Evolutionary conservation across 1,140 invertebrate species (phyloP), one percentile per base, ranked within the genome.

Genomic region (Bombus superbus): DNA sequence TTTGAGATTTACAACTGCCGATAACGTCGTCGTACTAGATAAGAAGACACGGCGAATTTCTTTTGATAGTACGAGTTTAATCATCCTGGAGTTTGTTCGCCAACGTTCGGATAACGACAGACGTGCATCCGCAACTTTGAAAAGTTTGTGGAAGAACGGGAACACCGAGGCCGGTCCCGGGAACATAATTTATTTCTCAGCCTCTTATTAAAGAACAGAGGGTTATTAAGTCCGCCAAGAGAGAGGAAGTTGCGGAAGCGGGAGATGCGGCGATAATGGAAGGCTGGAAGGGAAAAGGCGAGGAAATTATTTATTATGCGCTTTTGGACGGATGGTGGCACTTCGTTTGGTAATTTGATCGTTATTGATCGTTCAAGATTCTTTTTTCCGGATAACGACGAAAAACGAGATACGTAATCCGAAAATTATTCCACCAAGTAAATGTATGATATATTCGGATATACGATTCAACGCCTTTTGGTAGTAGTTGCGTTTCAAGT

Each of bases 101-200:
- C 38, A 32, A 44, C 9, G 25, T 13, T 38, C 18, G 53, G 53
- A n/a, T 13, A 59, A 10, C n/a, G 73, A 28, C 73, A 57, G 47
- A 35, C 38, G 38, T 42, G 59, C n/a, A 25, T 44, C 28, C 59
- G 40, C n/a, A 62, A 77, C 6, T 78, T 79, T 38, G 77, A 68
- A 64, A 78, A 64, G 35, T 66, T 64, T n/a, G 18, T 3, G 28
- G 6, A 68, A 10, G 59, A 38, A 35, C 22, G 10, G 38, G 57
- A 64, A 40, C 28, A 32, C 32, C 73, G 18, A 28, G 32, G 13
- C n/a, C n/a, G n/a, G 22, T 35, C 32, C 8, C n/a, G 42, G 22
- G 62, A 38, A 22, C 42, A 66, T 78, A 78, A 78, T 78, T 78
- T 78, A 78, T 66, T 78, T 66, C 76, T 44, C 69, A 10, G 69